These are phyloP conservation scores for Diabrotica undecimpunctata DNA, from an alignment of 1,140 invertebrate genomes.

Conservation along the genomic window DNA sequence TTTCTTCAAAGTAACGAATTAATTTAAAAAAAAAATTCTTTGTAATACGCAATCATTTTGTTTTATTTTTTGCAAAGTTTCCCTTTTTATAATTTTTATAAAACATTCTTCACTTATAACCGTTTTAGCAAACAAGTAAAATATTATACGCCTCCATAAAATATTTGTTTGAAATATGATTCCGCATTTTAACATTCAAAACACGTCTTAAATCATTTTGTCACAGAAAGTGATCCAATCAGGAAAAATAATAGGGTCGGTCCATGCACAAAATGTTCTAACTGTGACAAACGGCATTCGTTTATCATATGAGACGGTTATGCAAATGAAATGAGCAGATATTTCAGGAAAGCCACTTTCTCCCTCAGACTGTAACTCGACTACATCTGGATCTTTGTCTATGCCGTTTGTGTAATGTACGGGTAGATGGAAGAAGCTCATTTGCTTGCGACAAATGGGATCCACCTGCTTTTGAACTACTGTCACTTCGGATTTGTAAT, in stretches of 20 bases:
- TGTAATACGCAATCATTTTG: too few relatives aligned
- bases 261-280: slow-evolving; percentile 12
- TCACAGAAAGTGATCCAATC: slow-evolving; percentile 26
- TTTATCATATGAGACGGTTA: slow-evolving; percentile 20
- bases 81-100: too few relatives aligned
- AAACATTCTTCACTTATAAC: too few relatives aligned
- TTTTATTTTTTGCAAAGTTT: too few relatives aligned
- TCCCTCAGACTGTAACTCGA: neutral
- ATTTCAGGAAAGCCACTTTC: slow-evolving; percentile 21
- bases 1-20: too few relatives aligned
- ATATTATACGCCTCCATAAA: too few relatives aligned
- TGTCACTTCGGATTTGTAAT: too few relatives aligned
- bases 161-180: too few relatives aligned
- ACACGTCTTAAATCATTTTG: slow-evolving; percentile 25
- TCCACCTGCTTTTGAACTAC: too few relatives aligned
- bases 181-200: neutral
- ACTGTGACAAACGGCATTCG: slow-evolving; percentile 19
- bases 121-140: too few relatives aligned
- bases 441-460: neutral
- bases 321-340: slow-evolving; percentile 17
- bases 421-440: neutral
- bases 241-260: slow-evolving; percentile 25
- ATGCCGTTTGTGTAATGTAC: neutral
- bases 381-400: neutral
- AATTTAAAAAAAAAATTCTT: too few relatives aligned